Evolutionary conservation across 2,888 invertebrate species (phyloP), one percentile per base, ranked within the genome.

Genomic region (Thecocarcelia acutangulata): DNA sequence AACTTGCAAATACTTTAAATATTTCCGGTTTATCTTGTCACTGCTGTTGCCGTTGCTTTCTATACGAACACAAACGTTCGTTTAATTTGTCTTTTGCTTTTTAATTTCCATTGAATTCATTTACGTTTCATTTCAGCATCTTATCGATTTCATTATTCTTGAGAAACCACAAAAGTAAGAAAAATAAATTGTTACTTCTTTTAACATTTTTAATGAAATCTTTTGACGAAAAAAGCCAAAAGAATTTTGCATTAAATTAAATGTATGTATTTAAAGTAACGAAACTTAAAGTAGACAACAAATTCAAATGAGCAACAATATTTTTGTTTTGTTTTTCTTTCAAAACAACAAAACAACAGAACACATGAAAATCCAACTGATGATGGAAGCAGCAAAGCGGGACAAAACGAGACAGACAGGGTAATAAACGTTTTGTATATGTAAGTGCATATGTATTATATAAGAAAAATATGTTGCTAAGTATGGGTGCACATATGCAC

Each of bases 71-170:
- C 1, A 66, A 56, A 44, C 66, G 59, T 52, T 42, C 44, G 64
- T 66, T 66, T 59, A n/a, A 61, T 58, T 40, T 24, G 44, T 52
- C 44, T 40, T 42, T 24, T 3, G 3, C n/a, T 72, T 40, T 11
- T 28, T 46, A 59, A 66, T 66, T 79, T 78, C 64, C 42, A 4
- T 64, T 78, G 70, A 72, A 77, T 70, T 77, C 59, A 44, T 70
- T 77, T 63, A 3, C 63, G 50, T 58, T 78, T 50, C 64, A 59
- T 73, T 52, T 58, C 28, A 44, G 52, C 59, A 73, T 72, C 78
- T 79, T 79, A 79, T 79, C 78, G 78, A 72, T 79, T 72, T 52
- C 59, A 28, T 52, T 79, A 68, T 79, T 79, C 78, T 66, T 52
- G 44, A 72, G 78, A 78, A 78, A 77, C 75, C 66, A 24, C 48